Base-by-base conservation (phyloP, 2,797 vertebrate species). In the Xenops minutus region DNA sequence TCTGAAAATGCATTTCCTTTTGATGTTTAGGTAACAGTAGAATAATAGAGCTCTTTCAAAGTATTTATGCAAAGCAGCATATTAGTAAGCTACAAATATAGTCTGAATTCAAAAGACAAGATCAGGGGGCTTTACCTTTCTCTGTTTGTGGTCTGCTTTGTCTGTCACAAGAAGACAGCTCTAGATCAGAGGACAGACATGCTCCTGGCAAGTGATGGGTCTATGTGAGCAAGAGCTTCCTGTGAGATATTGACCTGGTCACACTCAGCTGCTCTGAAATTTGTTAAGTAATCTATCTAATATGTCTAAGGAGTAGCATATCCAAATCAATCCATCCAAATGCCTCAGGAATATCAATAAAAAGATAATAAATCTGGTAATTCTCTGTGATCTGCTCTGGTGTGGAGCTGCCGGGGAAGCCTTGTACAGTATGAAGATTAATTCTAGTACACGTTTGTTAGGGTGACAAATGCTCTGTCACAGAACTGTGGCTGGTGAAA, bases 221-320 rank as follows among this genome's bases (percentile, higher is more conserved):
- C 46, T 69, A 55, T 84, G 62, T 72, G 85, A 91, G 69, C 85
- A 75, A 94, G 85, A 94, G 91, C 88, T 94, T 96, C 89, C 69
- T 94, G 89, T 93, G 82, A 93, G 79, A 91, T 95, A 92, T 69
- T 90, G 92, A 94, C 73, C 17, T 19, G 64, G 76, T 93, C 89
- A 84, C 1, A 3, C 73, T 82, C 87, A 95, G 79, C 89, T 93
- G 62, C 94, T 86, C 23, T 24, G 91, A 94, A 95, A 92, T 96
- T 92, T 94, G 84, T 97, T 88, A 85, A 91, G 66, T 88, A 81
- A 92, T 94, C 92, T 92, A 41, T 96, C 95, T 95, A 75, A 78
- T 48, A 83, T 44, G 69, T 94, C 92, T 79, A 69, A 92, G 37
- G 85, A 84, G 43, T 76, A 90, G 55, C 67, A 37, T 84, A 90